These are phyloP conservation scores for Rhizoglyphus robini DNA, from an alignment of 1,140 invertebrate species.

Conservation along the genomic window DNA sequence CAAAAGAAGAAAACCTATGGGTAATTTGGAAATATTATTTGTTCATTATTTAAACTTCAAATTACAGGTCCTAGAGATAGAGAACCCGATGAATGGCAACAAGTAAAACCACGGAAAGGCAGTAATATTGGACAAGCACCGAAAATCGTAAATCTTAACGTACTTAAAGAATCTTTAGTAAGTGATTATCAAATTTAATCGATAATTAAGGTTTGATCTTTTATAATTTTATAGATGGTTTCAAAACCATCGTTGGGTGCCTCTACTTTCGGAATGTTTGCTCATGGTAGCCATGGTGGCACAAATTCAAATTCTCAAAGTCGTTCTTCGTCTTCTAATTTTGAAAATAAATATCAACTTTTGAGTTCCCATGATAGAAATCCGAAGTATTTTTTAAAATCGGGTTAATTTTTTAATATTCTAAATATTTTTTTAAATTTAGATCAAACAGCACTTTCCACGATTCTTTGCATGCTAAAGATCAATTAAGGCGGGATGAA, in stretches of 20 bases:
- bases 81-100: constrained; percentile 7
- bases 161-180: background rate
- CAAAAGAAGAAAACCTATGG: background rate
- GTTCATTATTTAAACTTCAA: background rate
- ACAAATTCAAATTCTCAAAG: background rate
- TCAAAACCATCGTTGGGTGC: background rate
- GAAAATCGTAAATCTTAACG: background rate
- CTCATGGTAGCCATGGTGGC: constrained; percentile 7
- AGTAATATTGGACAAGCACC: background rate
- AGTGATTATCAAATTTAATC: background rate
- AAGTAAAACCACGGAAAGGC: background rate
- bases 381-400: background rate
- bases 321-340: constrained; percentile 9
- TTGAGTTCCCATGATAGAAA: background rate
- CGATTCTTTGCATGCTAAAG: background rate
- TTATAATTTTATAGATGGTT: background rate
- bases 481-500: background rate
- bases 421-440: background rate
- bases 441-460: background rate
- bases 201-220: background rate
- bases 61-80: background rate
- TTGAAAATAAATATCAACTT: background rate
- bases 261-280: background rate
- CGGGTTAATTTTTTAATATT: background rate
- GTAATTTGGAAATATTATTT: background rate